Evolutionary conservation across 2,888 invertebrate genomes (phyloP).

Genomic region (Coelopa pilipes): DNA sequence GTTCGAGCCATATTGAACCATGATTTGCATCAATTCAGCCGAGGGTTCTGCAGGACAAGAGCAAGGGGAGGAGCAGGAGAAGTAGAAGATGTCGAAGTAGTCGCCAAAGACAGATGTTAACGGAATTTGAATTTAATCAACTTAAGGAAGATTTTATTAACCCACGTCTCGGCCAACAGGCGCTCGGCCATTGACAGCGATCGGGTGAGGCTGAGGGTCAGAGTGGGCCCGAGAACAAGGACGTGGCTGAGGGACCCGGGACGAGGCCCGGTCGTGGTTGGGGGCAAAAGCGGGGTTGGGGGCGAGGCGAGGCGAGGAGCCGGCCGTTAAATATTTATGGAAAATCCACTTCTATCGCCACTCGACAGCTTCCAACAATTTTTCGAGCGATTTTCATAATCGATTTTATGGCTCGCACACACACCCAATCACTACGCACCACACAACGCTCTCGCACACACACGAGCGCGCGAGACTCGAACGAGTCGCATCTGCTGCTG

Average conservation of each 20-base stretch:
- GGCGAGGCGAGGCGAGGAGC: background rate
- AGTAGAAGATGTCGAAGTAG: too few relatives aligned
- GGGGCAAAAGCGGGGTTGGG: background rate
- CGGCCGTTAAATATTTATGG: conserved; percentile 38
- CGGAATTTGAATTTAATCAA: conserved; percentile 32
- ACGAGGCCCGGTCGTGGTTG: background rate
- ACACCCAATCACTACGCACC: too few relatives aligned
- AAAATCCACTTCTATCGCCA: conserved; percentile 31
- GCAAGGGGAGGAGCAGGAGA: too few relatives aligned
- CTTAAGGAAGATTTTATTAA: conserved; percentile 18
- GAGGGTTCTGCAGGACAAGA: too few relatives aligned
- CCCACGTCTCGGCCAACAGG: conserved; percentile 5
- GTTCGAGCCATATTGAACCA: too few relatives aligned
- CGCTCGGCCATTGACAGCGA: too few relatives aligned
- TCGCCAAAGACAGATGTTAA: conserved; percentile 22
- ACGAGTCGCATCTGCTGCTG: conserved; percentile 1
- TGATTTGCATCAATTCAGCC: too few relatives aligned
- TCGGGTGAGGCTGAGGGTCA: too few relatives aligned
- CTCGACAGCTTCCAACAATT: conserved; percentile 27
- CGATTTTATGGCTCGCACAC: conserved; percentile 38
- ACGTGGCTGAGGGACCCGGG: background rate
- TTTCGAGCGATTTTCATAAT: conserved; percentile 42
- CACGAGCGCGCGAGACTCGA: too few relatives aligned
- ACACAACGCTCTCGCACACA: too few relatives aligned
- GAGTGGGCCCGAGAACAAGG: background rate